Evolutionary conservation across 2,113 vertebrate genomes (phyloP), one percentile per base, ranked within the genome.

Genomic region (Myxocyprinus asiaticus): DNA sequence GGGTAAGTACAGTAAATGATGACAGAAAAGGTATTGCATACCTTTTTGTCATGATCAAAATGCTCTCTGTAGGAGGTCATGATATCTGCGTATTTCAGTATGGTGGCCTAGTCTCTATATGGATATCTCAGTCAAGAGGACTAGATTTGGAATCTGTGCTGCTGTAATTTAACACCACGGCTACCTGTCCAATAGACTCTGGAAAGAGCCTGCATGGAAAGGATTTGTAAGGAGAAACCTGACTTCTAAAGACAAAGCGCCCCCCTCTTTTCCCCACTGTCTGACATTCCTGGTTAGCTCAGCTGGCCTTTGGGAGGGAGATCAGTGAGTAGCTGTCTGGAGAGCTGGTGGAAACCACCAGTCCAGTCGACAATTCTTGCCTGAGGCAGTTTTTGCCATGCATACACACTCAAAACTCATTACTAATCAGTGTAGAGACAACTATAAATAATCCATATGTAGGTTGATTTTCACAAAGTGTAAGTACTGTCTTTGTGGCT

Each of bases 161-260:
- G 3, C 1, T 53, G 71, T 79, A 76, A 79, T 14, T 17, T 51
- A 74, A 80, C 45, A 59, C 64, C 45, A 5, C 9, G 33, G 51
- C 77, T 76, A 73, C 43, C 59, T 47, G 59, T 69, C 59, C 77
- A 58, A 62, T 15, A 64, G 65, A 66, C 67, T 71, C 66, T 66
- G 66, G 56, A 76, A 64, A 22, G 58, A 73, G 81, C 51, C 61
- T 42, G 67, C 56, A 56, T 59, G 53, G 61, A 83, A 33, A 33
- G 3, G 76, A 71, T 77, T 67, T 83, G 82, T 76, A 83, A 83
- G 63, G 62, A 83, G 73, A 83, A 83, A 76, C 67, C 72, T 68
- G 58, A 62, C 66, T 80, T 78, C 12, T 65, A 50, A 42, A 48
- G 10, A 74, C 44, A 74, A 50, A 63, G 72, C 44, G n/a, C 4